phyloP scores from a whole-genome alignment of 2,797 vertebrate genomes.

The Decapterus maruadsi region DNA sequence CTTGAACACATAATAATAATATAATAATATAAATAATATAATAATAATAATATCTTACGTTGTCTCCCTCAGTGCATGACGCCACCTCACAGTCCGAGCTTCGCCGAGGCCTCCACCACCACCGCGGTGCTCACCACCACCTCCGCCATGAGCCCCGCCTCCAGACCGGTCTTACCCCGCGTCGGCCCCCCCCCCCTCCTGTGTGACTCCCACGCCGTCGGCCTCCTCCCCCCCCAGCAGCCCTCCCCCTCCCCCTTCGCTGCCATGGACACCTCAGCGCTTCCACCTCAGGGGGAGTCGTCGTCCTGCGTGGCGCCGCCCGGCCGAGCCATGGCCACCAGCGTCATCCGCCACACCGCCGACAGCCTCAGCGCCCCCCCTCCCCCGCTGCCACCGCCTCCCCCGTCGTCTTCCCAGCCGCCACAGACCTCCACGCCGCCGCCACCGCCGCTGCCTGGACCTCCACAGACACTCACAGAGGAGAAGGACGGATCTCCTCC shows the following conservation, averaged over 20 bases:
- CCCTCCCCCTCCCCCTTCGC: conserved; percentile 12
- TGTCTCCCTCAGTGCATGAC: conserved; percentile 91
- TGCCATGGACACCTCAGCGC: conserved; percentile 50
- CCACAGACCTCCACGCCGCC: conserved; percentile 30
- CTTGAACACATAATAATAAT: too few relatives aligned
- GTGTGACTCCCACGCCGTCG: conserved; percentile 15
- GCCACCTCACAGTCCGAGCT: conserved; percentile 95
- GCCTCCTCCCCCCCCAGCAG: neutral
- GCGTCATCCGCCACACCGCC: conserved; percentile 92
- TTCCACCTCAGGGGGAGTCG: conserved; percentile 52
- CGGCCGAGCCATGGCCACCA: conserved; percentile 88
- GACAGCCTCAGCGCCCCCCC: conserved; percentile 75
- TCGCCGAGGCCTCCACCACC: conserved; percentile 81
- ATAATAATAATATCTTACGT: neutral
- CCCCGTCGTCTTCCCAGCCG: conserved; percentile 24
- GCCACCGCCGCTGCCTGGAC: neutral
- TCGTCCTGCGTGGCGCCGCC: conserved; percentile 48
- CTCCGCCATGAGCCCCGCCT: conserved; percentile 52
- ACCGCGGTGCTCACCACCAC: conserved; percentile 44
- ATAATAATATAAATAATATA: too few relatives aligned
- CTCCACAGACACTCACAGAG: conserved; percentile 17
- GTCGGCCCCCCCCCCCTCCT: conserved; percentile 45
- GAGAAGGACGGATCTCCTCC: conserved; percentile 59
- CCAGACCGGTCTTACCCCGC: conserved; percentile 50
- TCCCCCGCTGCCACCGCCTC: conserved; percentile 24